Percentiles rank a stretch among this genome's conserved stretches.
These are phyloP conservation scores for Cephus nigrinus DNA, from an alignment of 2,888 invertebrate species.

Conservation along the genomic window DNA sequence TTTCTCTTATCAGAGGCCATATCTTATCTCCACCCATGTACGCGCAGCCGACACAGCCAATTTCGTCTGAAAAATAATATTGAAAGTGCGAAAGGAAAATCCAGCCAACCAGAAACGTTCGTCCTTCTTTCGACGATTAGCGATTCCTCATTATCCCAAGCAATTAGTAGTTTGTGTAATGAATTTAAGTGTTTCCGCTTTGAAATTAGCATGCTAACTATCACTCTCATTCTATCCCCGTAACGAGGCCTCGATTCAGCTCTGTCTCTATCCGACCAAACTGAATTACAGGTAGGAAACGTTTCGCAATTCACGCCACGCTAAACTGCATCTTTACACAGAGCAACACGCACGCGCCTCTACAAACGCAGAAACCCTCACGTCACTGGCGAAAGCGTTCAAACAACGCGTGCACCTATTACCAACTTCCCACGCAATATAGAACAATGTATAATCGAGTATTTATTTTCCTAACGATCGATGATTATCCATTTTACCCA, in stretches of 20 bases:
- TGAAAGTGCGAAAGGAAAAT: neutral
- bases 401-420: conserved; percentile 35
- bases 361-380: conserved; percentile 14
- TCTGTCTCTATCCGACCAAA: conserved; percentile 21
- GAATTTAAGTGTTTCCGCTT: conserved; percentile 58
- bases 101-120: neutral
- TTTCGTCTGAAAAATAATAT: neutral
- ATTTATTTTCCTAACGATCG: neutral
- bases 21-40: neutral
- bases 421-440: conserved; percentile 21
- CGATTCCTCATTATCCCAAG: conserved; percentile 53
- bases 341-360: neutral
- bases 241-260: conserved; percentile 8
- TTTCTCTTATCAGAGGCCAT: no score
- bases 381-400: conserved; percentile 23
- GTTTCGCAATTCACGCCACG: conserved; percentile 37
- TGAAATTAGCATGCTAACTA: conserved; percentile 56
- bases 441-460: conserved; percentile 6
- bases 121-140: conserved; percentile 54
- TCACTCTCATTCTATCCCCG: conserved; percentile 25
- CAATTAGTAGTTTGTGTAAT: conserved; percentile 58
- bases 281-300: conserved; percentile 34
- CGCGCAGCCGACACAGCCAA: no score
- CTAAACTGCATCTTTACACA: conserved; percentile 34
- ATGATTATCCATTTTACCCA: neutral